These are phyloP conservation scores for Onthophagus taurus DNA, from an alignment of 1,140 invertebrate genomes.

Conservation along the genomic window DNA sequence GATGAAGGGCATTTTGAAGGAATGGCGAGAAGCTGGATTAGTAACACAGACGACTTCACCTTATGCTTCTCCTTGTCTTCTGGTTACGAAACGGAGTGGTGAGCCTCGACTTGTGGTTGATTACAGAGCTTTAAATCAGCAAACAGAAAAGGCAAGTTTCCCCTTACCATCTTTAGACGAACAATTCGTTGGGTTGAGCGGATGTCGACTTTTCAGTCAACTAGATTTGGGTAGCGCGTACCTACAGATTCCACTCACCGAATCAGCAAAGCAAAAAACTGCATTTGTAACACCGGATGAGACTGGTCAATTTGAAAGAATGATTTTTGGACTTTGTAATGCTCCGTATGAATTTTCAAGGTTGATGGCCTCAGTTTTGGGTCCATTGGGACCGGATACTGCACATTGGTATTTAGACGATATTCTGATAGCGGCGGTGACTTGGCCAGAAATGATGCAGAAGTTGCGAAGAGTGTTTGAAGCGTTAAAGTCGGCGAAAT, in stretches of 20 bases:
- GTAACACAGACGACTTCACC: too few species aligned
- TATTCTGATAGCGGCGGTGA: constrained; percentile 19
- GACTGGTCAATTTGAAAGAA: constrained; percentile 36
- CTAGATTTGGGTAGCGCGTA: constrained; percentile 21
- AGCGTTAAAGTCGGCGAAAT: constrained; percentile 8
- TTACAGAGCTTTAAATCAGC: constrained; percentile 39
- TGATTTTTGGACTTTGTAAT: constrained; percentile 36
- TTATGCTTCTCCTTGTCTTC: constrained; percentile 26
- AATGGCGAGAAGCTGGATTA: too few species aligned
- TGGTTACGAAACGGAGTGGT: constrained; percentile 31
- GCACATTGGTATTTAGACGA: constrained; percentile 25
- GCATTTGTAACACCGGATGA: constrained; percentile 36
- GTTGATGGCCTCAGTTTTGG: constrained; percentile 26
- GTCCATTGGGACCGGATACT: constrained; percentile 19
- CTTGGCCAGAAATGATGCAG: constrained; percentile 20
- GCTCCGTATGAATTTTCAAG: constrained; percentile 27
- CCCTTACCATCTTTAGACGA: constrained; percentile 16
- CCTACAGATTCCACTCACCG: constrained; percentile 26
- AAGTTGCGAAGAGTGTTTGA: constrained; percentile 19
- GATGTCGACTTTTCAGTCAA: constrained; percentile 18
- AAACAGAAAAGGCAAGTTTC: constrained; percentile 22
- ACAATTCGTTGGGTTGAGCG: constrained; percentile 5
- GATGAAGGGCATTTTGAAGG: too few species aligned
- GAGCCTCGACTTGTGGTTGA: constrained; percentile 31
- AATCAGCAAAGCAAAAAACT: constrained; percentile 31